Base-by-base conservation (phyloP, 1,140 invertebrate genomes). In the Drosophila willistoni region DNA sequence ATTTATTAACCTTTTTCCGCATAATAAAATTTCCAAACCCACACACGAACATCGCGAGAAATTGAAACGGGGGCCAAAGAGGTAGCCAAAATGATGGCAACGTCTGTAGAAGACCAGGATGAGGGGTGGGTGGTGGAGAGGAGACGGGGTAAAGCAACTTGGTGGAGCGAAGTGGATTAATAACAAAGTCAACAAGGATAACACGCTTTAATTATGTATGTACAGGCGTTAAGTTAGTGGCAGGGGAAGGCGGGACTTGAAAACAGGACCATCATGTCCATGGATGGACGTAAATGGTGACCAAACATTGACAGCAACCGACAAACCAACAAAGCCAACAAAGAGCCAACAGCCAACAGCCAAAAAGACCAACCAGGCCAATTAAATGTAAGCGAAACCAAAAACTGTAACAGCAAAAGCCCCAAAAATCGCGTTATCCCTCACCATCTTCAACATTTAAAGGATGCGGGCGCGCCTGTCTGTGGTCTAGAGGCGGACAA, bases 181-280 rank as follows among this genome's bases (percentile, higher is more conserved):
- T 74, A 80, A 71, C 77, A 80, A 77, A 80, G 71, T 77, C 77
- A 80, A 80, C 74, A 80, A 80, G 77, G 74, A 80, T 77, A 80
- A 77, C 75, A 80, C 75, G 75, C 68, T 65, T 80, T 80, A 78
- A 80, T 80, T 80, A 78, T 80, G 78, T 80, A 80, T 80, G 75
- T 80, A 78, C 63, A 80, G 70, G 67, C 74, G 74, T 51, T 44
- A 56, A 42, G 55, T 75, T 70, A 74, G 77, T 73, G 65, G 77
- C 69, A 54, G 54, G 17, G 19, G 12, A 39, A 29, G 14, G 14
- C 2, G 42, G 42, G 29, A 29, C 29, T 7, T 29, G 6, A 29
- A 29, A 44, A n/a, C n/a, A 44, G 5, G 42, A 34, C 25, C 56
- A 34, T 59, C 29, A 47, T 47, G 14, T 47, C 44, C 44, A 10